A percentile compares a stretch with the other conserved stretches of the same genome.
Evolutionary conservation across 2,113 vertebrate species (phyloP).

Genomic region (Setophaga kirtlandii): DNA sequence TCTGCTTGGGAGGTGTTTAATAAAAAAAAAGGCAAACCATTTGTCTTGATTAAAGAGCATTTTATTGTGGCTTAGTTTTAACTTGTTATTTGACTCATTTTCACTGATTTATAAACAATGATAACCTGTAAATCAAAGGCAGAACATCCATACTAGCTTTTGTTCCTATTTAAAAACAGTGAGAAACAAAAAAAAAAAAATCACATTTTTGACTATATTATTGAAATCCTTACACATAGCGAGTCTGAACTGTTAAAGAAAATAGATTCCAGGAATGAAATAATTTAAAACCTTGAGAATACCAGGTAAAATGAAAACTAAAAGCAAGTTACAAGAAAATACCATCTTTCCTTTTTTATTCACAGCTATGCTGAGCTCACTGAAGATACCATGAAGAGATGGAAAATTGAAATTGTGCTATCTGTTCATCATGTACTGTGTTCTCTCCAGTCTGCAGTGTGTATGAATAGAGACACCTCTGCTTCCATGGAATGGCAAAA

Average conservation of each 20-base stretch:
- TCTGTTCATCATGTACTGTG: neutral
- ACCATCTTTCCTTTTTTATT: neutral
- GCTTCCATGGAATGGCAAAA: neutral
- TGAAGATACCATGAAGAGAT: neutral
- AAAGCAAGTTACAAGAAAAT: neutral
- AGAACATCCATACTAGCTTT: neutral
- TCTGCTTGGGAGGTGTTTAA: neutral
- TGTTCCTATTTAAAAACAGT: neutral
- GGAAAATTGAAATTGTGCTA: neutral
- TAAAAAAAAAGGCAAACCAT: neutral
- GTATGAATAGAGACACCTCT: slow-evolving; percentile 10
- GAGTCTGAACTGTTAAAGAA: neutral
- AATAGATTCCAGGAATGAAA: neutral
- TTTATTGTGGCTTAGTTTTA: neutral
- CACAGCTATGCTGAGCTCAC: neutral
- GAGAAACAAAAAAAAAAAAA: neutral
- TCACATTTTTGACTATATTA: neutral
- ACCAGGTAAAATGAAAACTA: neutral
- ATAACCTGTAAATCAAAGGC: neutral
- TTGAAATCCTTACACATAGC: neutral
- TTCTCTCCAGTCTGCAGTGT: neutral
- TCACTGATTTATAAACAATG: neutral
- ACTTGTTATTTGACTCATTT: neutral
- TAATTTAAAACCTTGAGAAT: neutral
- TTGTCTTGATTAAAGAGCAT: neutral